Base-by-base conservation (phyloP, 2,113 vertebrate species). In the Oncorhynchus kisutch region DNA sequence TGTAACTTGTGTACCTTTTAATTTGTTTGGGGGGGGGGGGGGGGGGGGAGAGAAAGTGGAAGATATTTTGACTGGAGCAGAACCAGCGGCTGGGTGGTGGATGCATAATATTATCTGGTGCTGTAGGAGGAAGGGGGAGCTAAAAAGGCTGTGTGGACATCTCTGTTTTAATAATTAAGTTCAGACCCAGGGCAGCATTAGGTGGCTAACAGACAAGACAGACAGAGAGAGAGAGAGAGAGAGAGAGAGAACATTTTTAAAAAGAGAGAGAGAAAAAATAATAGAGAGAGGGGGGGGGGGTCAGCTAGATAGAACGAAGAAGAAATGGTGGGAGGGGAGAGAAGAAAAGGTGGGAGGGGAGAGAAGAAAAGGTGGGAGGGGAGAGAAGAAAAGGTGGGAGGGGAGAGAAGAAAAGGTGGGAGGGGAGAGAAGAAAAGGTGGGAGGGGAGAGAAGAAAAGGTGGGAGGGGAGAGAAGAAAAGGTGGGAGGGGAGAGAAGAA, bases 161-260 rank as follows among this genome's bases (percentile, higher is more conserved):
- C 62, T 72, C 62, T 72, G 69, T 72, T 72, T 82, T 80, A 88
- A 90, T 91, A 85, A 89, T 88, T 88, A 81, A 87, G 76, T 82
- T 85, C 79, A 66, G 83, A 34, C 34, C 0, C 34, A 34, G 6
- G 34, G 31, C 31, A 31, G 31, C 29, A 31, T 31, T 31, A 31
- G 4, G 29, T 31, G 29, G 29, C 31, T 31, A 31, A 31, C 31
- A 31, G 31, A 31, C 31, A 6, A 31, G 31, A 31, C 5, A 5
- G 5, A 31, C 5, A 31, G 29, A 31, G 0, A 31, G 29, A 29
- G 29, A 3, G 31, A 31, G 5, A 31, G 3, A 29, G 29, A 29
- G 29, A 4, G 29, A 5, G 29, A 5, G 29, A 31, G 29, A 31
- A 3, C 27, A 27, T 27, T 27, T 27, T 27, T 29, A 4, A 4